A percentile compares a stretch with the other conserved stretches of the same genome.
phyloP scores from a whole-genome alignment of 2,888 invertebrate genomes.

The Pseudolycoriella hygida region DNA sequence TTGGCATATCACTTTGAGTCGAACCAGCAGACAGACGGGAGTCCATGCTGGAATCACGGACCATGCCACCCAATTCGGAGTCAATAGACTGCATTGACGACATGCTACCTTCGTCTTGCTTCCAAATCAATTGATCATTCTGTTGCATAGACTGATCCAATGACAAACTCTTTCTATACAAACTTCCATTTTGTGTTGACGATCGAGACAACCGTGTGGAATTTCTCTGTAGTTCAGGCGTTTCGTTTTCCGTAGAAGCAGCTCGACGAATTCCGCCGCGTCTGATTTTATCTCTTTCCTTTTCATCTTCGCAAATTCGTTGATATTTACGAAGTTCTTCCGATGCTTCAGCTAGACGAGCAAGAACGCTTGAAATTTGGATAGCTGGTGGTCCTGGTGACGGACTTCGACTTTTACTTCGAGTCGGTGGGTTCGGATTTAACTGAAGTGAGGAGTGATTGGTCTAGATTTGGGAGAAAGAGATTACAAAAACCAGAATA shows the following conservation, averaged over 20 bases:
- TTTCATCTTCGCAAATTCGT: slow-evolving; percentile 32
- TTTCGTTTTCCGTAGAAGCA: slow-evolving; percentile 48
- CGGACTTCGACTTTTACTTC: slow-evolving; percentile 24
- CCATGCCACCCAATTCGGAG: slow-evolving; percentile 45
- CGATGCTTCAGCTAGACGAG: slow-evolving; percentile 49
- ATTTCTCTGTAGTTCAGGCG: slow-evolving; percentile 26
- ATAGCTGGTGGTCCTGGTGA: slow-evolving; percentile 15
- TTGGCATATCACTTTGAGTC: slow-evolving; percentile 62
- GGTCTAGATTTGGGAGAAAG: too few species aligned
- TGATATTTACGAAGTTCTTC: slow-evolving; percentile 44
- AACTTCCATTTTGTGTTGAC: slow-evolving; percentile 31
- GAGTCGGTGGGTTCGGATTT: slow-evolving; percentile 11
- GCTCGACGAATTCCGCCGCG: slow-evolving; percentile 27
- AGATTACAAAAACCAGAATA: too few species aligned
- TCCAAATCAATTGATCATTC: slow-evolving; percentile 59
- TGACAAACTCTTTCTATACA: slow-evolving; percentile 52
- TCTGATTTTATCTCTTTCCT: slow-evolving; percentile 31
- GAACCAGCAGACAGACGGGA: slow-evolving; percentile 71
- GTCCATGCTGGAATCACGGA: slow-evolving; percentile 61
- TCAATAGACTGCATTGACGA: slow-evolving; percentile 68
- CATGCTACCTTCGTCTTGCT: slow-evolving; percentile 63
- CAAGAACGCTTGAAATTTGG: slow-evolving; percentile 28
- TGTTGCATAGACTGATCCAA: slow-evolving; percentile 43
- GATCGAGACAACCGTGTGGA: slow-evolving; percentile 21
- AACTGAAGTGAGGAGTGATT: not conserved